A percentile compares a stretch with the other conserved stretches of the same genome.
Evolutionary conservation across 2,888 invertebrate genomes (phyloP).

Genomic region (Drosophila nr. medialis): DNA sequence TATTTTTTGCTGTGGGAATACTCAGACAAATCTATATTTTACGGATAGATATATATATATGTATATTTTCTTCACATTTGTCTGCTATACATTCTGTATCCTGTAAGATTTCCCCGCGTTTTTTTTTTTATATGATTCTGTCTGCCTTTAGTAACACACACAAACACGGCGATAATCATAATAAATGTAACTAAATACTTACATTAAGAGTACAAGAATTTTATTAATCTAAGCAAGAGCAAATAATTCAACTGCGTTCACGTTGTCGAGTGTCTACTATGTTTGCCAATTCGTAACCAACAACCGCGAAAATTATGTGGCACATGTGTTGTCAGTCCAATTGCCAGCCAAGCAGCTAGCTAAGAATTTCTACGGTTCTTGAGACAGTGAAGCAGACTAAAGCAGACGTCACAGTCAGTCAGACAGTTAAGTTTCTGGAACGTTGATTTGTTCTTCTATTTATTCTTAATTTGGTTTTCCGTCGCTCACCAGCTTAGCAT

Average conservation of each 20-base stretch:
- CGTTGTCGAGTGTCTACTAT: conserved; percentile 29
- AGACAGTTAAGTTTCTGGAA: conserved; percentile 28
- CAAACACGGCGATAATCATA: background rate
- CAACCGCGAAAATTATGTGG: conserved; percentile 59
- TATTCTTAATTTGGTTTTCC: background rate
- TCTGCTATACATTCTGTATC: background rate
- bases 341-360: conserved; percentile 23
- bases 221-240: background rate
- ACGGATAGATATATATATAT: background rate
- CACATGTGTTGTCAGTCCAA: conserved; percentile 66
- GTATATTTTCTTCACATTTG: background rate
- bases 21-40: background rate
- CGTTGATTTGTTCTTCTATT: conserved; percentile 12
- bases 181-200: background rate
- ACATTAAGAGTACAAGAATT: background rate
- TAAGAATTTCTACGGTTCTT: conserved; percentile 14
- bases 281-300: conserved; percentile 43
- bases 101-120: background rate
- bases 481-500: background rate
- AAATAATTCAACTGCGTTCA: background rate
- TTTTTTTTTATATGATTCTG: background rate
- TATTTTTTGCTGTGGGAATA: background rate
- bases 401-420: conserved; percentile 18
- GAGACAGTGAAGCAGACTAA: background rate
- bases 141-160: background rate